Percentiles rank a stretch among this genome's conserved stretches.
These are phyloP conservation scores for Lutjanus erythropterus DNA, from an alignment of 2,113 vertebrate species.

Conservation along the genomic window DNA sequence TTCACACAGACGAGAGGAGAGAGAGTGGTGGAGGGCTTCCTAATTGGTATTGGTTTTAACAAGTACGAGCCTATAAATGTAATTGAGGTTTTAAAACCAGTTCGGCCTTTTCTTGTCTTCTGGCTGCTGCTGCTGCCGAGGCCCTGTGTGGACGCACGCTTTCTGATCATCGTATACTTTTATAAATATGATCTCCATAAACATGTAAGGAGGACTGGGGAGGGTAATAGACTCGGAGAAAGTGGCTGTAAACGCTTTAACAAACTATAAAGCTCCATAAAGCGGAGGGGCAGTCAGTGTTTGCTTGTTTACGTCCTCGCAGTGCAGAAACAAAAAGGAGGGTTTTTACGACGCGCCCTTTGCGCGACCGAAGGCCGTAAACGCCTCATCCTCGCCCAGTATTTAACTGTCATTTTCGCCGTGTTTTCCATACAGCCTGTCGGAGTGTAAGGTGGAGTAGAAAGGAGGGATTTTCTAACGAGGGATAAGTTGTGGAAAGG, in stretches of 20 bases:
- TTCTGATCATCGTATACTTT: constrained; percentile 90
- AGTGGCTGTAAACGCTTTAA: constrained; percentile 94
- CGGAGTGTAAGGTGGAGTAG: neutral
- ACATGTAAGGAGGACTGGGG: constrained; percentile 83
- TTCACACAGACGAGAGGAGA: constrained; percentile 12
- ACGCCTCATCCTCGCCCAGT: constrained; percentile 74
- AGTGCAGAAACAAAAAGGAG: constrained; percentile 82
- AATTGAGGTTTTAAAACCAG: constrained; percentile 92
- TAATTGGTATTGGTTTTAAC: constrained; percentile 92
- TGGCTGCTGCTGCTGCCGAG: constrained; percentile 71
- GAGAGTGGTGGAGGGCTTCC: constrained; percentile 66
- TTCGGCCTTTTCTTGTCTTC: constrained; percentile 86
- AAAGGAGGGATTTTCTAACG: constrained; percentile 11
- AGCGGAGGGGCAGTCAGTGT: constrained; percentile 85
- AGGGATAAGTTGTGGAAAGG: constrained; percentile 43
- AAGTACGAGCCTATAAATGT: constrained; percentile 90
- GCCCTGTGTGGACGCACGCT: too few species aligned
- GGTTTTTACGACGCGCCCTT: constrained; percentile 89
- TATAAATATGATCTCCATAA: constrained; percentile 91
- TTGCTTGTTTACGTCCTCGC: constrained; percentile 91
- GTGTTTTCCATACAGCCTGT: constrained; percentile 51
- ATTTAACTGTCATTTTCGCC: constrained; percentile 71
- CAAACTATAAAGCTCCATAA: constrained; percentile 93
- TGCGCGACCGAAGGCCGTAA: constrained; percentile 85
- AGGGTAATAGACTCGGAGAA: constrained; percentile 83